phyloP scores from a whole-genome alignment of 2,888 invertebrate genomes.

The Amphipyra tragopoginis region DNA sequence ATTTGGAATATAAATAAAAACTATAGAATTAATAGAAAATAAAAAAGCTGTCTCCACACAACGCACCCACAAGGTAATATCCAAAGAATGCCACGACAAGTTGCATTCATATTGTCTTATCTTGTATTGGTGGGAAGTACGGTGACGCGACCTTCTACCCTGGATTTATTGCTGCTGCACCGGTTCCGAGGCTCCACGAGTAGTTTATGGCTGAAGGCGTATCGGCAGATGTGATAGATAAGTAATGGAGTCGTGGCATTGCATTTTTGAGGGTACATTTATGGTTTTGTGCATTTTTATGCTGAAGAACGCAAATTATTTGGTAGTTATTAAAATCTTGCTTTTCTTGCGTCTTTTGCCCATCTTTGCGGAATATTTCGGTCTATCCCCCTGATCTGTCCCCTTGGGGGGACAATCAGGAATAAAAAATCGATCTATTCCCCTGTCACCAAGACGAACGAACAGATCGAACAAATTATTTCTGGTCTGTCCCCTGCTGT shows the following conservation, averaged over 20 bases:
- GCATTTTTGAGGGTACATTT: slow-evolving; percentile 1
- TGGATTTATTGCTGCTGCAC: slow-evolving; percentile 60
- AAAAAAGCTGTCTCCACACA: slow-evolving; percentile 28
- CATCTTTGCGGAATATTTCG: too few species aligned
- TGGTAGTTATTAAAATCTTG: neutral
- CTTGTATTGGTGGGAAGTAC: slow-evolving; percentile 68
- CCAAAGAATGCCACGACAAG: slow-evolving; percentile 62
- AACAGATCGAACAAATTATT: too few species aligned
- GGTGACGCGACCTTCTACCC: slow-evolving; percentile 60
- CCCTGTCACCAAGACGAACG: too few species aligned
- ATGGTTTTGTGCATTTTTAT: neutral
- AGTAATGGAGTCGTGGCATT: neutral
- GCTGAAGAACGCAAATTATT: neutral
- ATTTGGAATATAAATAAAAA: too few species aligned
- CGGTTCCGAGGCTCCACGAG: slow-evolving; percentile 29
- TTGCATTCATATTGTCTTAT: slow-evolving; percentile 68
- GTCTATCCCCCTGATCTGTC: too few species aligned
- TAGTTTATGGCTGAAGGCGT: slow-evolving; percentile 22
- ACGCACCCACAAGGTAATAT: slow-evolving; percentile 48
- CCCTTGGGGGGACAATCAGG: too few species aligned
- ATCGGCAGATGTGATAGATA: slow-evolving; percentile 35
- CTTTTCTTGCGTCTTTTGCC: too few species aligned
- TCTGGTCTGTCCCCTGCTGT: too few species aligned
- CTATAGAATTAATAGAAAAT: too few species aligned
- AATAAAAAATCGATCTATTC: too few species aligned